Base-by-base conservation (phyloP, 2,888 invertebrate species). In the Apotomis betuletana region DNA sequence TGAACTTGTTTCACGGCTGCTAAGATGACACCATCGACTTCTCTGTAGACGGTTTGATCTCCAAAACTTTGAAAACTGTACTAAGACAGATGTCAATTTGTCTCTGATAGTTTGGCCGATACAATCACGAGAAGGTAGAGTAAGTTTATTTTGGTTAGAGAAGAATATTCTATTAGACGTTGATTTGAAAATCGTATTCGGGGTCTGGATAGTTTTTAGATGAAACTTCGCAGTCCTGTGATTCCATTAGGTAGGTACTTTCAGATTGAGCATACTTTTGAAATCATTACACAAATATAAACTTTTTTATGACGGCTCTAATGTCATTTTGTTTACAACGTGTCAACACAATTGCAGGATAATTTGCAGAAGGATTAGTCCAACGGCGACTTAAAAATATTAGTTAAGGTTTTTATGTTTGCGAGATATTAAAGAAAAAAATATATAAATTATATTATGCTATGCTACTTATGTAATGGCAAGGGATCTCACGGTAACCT, bases 1-100 rank as follows among this genome's bases (percentile, higher is more conserved):
- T 79, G 78, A 87, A 87, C 84, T 88, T 86, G 84, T 82, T 83
- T 79, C 81, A 83, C 81, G 80, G 83, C 84, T 86, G 84, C 85
- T 87, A 84, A 81, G 81, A 76, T 80, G 80, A 77, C 81, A 78
- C 80, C 58, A 51, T 51, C 60, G 71, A 51, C 71, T 67, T 71
- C 65, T 70, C 65, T 72, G 72, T 44, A 68, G 36, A 63, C 62
- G 64, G 70, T 62, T 67, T 67, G 57, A 67, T 71, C 67, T 67
- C 46, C 51, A 58, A 52, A 67, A 72, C 67, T 63, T 72, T 63
- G 65, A 64, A 49, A 63, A 70, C 67, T 51, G 44, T 51, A 63
- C 62, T 27, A 54, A 59, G 63, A 61, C 67, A 72, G 72, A 68
- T 15, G 70, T 65, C 61, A 67, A 55, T 51, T 71, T 67, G 67